These are phyloP conservation scores for Oryzias dopingdopingensis DNA, from an alignment of 2,797 vertebrate genomes.

Conservation along the genomic window DNA sequence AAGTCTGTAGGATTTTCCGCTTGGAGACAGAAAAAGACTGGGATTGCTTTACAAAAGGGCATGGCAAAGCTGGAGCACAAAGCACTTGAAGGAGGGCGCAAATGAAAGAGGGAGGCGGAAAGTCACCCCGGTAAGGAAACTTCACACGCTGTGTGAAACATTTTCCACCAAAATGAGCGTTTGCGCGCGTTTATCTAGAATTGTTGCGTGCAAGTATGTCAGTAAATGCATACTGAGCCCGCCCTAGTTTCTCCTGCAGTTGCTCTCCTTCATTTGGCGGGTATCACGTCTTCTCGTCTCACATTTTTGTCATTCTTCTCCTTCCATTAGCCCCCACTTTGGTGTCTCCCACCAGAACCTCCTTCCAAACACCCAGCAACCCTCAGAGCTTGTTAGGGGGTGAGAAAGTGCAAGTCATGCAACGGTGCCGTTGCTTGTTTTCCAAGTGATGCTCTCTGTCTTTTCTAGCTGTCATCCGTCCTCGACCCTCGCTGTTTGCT, in stretches of 20 bases:
- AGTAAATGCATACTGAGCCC: constrained; percentile 50
- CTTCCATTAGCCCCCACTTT: constrained; percentile 12
- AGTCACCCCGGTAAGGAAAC: constrained; percentile 67
- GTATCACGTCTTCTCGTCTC: constrained; percentile 8
- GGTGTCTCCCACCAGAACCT: neutral
- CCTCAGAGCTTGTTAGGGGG: constrained; percentile 47
- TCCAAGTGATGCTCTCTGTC: constrained; percentile 36
- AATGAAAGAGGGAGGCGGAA: constrained; percentile 52
- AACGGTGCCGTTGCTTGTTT: constrained; percentile 60
- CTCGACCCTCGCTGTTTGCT: neutral
- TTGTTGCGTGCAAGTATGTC: constrained; percentile 48
- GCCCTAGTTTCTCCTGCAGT: constrained; percentile 60
- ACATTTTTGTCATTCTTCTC: constrained; percentile 15
- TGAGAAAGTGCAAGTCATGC: constrained; percentile 77
- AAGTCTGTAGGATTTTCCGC: constrained; percentile 60
- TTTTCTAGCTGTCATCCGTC: constrained; percentile 46
- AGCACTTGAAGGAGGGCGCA: constrained; percentile 44
- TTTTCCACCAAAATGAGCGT: constrained; percentile 15
- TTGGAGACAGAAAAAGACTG: constrained; percentile 39
- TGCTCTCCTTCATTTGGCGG: constrained; percentile 26
- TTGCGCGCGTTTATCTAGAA: constrained; percentile 20
- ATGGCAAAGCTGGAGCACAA: constrained; percentile 35
- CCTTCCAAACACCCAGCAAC: constrained; percentile 7
- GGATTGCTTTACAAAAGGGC: constrained; percentile 53
- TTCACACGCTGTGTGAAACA: constrained; percentile 33